A percentile compares a stretch with the other conserved stretches of the same genome.
These are phyloP conservation scores for Linyphia triangularis DNA, from an alignment of 2,888 invertebrate genomes.

Conservation along the genomic window DNA sequence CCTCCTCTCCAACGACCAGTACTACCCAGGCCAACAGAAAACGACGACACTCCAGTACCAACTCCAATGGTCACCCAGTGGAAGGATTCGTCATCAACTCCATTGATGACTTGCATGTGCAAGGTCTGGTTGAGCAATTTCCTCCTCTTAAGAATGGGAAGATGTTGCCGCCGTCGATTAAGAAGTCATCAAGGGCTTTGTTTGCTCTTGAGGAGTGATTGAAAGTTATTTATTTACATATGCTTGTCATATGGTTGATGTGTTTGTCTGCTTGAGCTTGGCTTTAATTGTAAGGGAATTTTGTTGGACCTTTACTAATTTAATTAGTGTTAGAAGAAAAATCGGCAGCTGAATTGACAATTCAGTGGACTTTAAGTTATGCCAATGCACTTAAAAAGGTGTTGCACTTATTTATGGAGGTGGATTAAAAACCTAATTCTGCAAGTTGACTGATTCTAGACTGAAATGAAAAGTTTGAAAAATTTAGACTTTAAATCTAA, in stretches of 20 bases:
- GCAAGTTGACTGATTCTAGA: not conserved
- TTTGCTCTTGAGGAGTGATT: conserved; percentile 48
- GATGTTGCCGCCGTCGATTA: conserved; percentile 13
- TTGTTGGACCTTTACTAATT: too few relatives aligned
- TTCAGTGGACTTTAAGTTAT: too few relatives aligned
- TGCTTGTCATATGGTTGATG: not conserved
- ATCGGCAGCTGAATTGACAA: too few relatives aligned
- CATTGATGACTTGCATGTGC: not conserved
- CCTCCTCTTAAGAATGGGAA: conserved; percentile 16
- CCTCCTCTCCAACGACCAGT: conserved; percentile 81
- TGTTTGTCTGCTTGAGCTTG: not conserved
- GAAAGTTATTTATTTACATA: conserved; percentile 5
- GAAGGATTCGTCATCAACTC: conserved; percentile 23
- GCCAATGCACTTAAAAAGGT: too few relatives aligned
- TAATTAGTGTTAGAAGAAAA: too few relatives aligned
- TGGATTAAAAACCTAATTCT: too few relatives aligned
- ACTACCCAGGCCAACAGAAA: conserved; percentile 29
- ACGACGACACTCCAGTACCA: conserved; percentile 28
- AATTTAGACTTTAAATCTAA: too few relatives aligned
- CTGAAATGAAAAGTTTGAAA: too few relatives aligned
- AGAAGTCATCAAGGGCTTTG: conserved; percentile 15
- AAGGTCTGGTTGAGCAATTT: conserved; percentile 29
- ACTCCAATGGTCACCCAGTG: conserved; percentile 33
- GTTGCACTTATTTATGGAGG: too few relatives aligned
- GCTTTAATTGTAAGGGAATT: too few relatives aligned